Evolutionary conservation across 2,888 invertebrate genomes (phyloP), one percentile per base, ranked within the genome.

Genomic region (Neria commutata): DNA sequence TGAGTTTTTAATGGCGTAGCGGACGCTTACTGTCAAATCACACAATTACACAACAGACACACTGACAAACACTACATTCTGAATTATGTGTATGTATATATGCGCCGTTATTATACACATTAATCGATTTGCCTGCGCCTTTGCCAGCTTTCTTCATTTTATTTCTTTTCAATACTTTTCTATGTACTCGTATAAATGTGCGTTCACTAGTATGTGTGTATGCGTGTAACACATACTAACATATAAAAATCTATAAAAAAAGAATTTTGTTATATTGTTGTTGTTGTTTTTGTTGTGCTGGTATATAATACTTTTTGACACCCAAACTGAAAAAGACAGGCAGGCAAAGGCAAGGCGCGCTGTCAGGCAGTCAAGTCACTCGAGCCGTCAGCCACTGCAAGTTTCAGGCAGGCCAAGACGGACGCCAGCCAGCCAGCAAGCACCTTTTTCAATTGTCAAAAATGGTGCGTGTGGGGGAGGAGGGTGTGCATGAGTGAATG

Each of bases 61-160:
- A 23, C 37, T 23, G 6, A 11, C 24, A 10, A 26, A 48, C 33
- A 50, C 21, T 24, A 26, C 26, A 17, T 21, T 24, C 17, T 24
- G 26, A 25, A 26, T 25, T 26, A 49, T 14, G 14, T 14, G 1
- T 3, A 16, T 37, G 40, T 11, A 53, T 37, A 53, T 19, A 53
- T 24, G 16, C 29, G 25, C n/a, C n/a, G n/a, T n/a, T n/a, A n/a
- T n/a, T n/a, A n/a, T 16, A 37, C 40, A 46, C 16, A 25, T 48
- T 26, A 75, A 75, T 75, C 74, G 75, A 74, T 74, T 73, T 68
- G 63, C 69, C 67, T 71, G 73, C 74, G 75, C 74, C 73, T 69
- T 68, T 55, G 42, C 42, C 19, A 34, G 24, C 33, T 23, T 34
- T 34, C 14, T 51, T 57, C 14, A 46, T 42, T 65, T 62, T 65